Evolutionary conservation across 2,797 vertebrate species (phyloP), one percentile per base, ranked within the genome.

Genomic region (Malurus splendens): DNA sequence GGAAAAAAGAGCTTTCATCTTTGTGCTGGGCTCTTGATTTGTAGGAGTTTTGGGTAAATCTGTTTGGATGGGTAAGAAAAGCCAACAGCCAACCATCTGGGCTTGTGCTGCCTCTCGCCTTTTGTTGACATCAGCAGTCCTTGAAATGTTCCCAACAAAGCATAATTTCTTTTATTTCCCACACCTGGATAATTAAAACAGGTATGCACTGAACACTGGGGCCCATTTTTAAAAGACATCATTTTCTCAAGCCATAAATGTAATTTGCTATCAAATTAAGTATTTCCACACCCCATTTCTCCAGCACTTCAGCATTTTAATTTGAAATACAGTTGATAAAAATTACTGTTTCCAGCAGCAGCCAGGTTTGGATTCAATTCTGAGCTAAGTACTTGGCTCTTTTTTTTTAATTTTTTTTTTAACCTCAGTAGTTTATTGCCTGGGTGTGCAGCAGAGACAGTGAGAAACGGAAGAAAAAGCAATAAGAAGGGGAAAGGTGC

Each of bases 261-360:
- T 89, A 88, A 94, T 92, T 78, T 93, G 75, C 56, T 89, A 81
- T 80, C 76, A 76, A 93, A 94, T 92, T 92, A 94, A 93, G 64
- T 90, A 90, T 83, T 93, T 93, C 84, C 71, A 89, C 73, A 82
- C 73, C 61, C 54, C 84, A 89, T 89, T 95, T 94, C 86, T 89
- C 44, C 75, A 86, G 77, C 33, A 71, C 64, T 74, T 85, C 20
- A 93, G 80, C 73, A 86, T 89, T 93, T 86, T 81, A 86, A 91
- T 92, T 85, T 91, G 77, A 89, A 92, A 81, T 79, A 56, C 64
- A 59, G 47, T 59, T 87, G 77, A 70, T 38, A 74, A 82, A 79
- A 91, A 80, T 64, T 17, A 59, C n/a, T 82, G 3, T 64, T 91
- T 81, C 65, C 76, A 59, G 78, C 76, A 50, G 81, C 79, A 82